Conservation (phyloP, 23 tunicate species). For the Oikopleura albicans region DNA sequence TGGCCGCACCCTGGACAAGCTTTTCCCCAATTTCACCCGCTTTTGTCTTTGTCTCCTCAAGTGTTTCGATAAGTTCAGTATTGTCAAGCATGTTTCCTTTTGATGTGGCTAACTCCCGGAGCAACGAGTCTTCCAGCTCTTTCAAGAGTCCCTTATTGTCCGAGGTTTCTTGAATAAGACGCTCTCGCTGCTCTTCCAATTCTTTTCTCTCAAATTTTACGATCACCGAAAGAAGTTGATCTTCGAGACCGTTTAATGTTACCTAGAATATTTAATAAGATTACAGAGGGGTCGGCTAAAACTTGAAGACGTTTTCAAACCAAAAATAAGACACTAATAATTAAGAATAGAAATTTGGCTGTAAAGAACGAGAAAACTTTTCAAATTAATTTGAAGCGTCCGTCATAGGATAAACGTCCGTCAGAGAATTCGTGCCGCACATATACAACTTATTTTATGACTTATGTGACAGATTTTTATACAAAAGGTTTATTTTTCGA, state of each 20-base stretch:
- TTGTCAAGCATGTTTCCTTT: conserved; percentile 99
- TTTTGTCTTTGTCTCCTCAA: conserved; percentile 92
- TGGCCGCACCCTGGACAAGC: conserved; percentile 55
- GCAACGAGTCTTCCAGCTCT: conserved; percentile 86
- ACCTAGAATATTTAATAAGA: too few species aligned
- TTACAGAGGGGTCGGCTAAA: background rate
- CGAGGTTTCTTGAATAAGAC: conserved; percentile 94
- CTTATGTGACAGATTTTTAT: too few species aligned
- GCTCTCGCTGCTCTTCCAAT: conserved; percentile 84
- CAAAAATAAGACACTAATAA: too few species aligned
- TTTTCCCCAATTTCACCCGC: conserved; percentile 88
- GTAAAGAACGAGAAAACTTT: too few species aligned
- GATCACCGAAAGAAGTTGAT: conserved; percentile 87
- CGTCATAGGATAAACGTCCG: too few species aligned
- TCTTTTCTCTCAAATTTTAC: conserved; percentile 97
- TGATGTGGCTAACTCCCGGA: conserved; percentile 89
- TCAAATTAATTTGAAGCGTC: too few species aligned
- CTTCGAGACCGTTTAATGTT: conserved; percentile 22
- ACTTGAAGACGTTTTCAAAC: too few species aligned
- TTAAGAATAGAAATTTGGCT: too few species aligned
- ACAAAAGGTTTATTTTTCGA: too few species aligned
- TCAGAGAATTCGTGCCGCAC: too few species aligned
- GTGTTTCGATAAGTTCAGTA: conserved; percentile 94
- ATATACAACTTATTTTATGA: too few species aligned
- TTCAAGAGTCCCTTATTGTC: conserved; percentile 80